A percentile compares a stretch with the other conserved stretches of the same genome.
Conservation (phyloP, 2,888 invertebrate species). For the Troides aeacus region DNA sequence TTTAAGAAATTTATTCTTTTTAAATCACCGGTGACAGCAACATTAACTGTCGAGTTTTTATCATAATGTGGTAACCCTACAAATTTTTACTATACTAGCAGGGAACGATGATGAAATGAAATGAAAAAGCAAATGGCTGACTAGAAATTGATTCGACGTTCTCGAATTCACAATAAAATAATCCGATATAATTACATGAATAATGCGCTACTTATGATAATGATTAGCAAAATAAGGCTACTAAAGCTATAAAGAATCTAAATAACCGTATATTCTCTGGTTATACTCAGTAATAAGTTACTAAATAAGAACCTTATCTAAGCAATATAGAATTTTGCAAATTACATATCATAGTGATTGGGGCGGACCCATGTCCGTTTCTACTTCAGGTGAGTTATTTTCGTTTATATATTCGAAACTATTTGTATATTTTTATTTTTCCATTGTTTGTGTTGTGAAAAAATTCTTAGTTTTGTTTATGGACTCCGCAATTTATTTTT, state of each 20-base stretch:
- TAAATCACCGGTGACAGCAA: slow-evolving; percentile 1
- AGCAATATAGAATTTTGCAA: slow-evolving; percentile 60
- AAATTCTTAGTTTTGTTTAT: slow-evolving; percentile 31
- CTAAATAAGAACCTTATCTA: slow-evolving; percentile 57
- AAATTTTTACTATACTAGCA: slow-evolving; percentile 20
- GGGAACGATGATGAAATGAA: slow-evolving; percentile 49
- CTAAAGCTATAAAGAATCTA: slow-evolving; percentile 58
- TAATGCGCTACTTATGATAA: slow-evolving; percentile 80
- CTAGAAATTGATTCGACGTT: slow-evolving; percentile 60
- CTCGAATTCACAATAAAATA: slow-evolving; percentile 63
- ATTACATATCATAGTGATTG: slow-evolving; percentile 54
- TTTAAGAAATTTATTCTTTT: background rate
- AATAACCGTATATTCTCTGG: slow-evolving; percentile 63
- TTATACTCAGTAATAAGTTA: slow-evolving; percentile 52
- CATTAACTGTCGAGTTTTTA: slow-evolving; percentile 3
- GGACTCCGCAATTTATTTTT: slow-evolving; percentile 46
- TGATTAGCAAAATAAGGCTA: slow-evolving; percentile 80
- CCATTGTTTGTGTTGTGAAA: background rate
- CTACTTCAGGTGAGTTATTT: slow-evolving; percentile 61
- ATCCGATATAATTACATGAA: slow-evolving; percentile 82
- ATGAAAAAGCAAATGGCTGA: slow-evolving; percentile 80
- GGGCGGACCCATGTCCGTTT: slow-evolving; percentile 65
- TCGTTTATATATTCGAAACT: slow-evolving; percentile 42
- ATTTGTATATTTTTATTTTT: background rate
- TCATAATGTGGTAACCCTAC: slow-evolving; percentile 13